Base-by-base conservation (phyloP, 2,797 vertebrate genomes). In the Podarcis lilfordi region DNA sequence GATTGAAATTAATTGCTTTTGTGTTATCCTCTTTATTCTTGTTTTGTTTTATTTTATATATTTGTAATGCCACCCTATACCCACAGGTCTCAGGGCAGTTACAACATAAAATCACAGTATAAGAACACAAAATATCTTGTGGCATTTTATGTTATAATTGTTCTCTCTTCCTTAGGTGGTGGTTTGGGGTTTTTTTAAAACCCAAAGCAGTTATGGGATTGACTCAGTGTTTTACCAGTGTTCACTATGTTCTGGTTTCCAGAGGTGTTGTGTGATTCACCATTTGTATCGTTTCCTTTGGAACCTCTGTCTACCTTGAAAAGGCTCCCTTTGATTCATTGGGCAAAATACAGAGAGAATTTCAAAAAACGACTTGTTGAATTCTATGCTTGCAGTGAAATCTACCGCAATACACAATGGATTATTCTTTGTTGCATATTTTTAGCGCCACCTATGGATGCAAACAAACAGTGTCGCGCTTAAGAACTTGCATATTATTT, bases 381-480 rank as follows among this genome's bases (percentile, higher is more conserved):
- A 2, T 59, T 85, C 35, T 59, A 21, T 23, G 29, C 0, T 0
- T 43, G 25, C 59, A 11, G 3, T 82, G 79, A 27, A 59, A 37
- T 5, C 32, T n/a, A 29, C 3, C 17, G 35, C 3, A 7, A 3
- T 27, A 15, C 11, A 11, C 21, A 82, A 71, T 75, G 43, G 3
- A 1, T 88, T 92, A 80, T 1, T 1, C 75, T 90, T 76, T 88
- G 45, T 90, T 93, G 43, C 55, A 55, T n/a, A 69, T 90, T 84
- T 85, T 82, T 92, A 94, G 84, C 89, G 93, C 95, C 95, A 95
- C 85, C 95, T 95, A 85, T 94, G 84, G 95, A 94, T 83, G 40
- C 3, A 59, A 32, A 84, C 0, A 5, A 25, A 81, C 84, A 83
- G 45, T 50, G 3, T 55, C 21, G 0, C 0, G 11, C 61, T 71